Conservation (phyloP, 2,113 vertebrate species). For the Machaerirhynchus nigripectus region DNA sequence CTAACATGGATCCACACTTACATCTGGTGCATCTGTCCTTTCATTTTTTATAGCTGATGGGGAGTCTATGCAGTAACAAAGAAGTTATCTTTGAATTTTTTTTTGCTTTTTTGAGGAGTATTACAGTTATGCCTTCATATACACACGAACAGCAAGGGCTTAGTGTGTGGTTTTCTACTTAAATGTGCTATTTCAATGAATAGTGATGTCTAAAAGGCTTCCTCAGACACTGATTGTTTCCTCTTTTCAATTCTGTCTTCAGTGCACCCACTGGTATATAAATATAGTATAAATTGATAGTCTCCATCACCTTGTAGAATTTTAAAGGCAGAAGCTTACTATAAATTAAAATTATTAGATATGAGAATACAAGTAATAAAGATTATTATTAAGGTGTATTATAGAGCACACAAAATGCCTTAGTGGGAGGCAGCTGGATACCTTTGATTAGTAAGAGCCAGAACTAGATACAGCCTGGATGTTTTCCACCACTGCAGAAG, state of each 20-base stretch:
- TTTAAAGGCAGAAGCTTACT: not conserved
- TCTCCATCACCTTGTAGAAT: not conserved
- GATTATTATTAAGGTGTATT: not conserved
- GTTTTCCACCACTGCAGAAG: conserved; percentile 6
- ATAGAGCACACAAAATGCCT: not conserved
- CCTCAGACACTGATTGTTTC: not conserved
- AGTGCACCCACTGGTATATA: not conserved
- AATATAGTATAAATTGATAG: not conserved
- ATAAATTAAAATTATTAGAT: not conserved
- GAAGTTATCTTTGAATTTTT: not conserved
- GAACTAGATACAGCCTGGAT: conserved; percentile 3
- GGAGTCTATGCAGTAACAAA: not conserved
- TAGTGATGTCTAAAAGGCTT: not conserved
- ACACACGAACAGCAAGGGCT: not conserved
- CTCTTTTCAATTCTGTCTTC: not conserved
- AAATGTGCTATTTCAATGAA: not conserved
- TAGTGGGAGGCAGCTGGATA: not conserved
- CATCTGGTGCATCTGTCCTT: not conserved
- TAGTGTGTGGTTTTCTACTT: conserved; percentile 1
- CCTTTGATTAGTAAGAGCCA: not conserved
- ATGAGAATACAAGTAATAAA: not conserved
- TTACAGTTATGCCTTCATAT: not conserved
- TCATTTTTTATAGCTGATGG: not conserved
- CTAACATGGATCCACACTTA: not conserved
- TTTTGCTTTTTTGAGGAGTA: not conserved